A percentile compares a stretch with the other conserved stretches of the same genome.
These are phyloP conservation scores for Berghia stephanieae DNA, from an alignment of 1,140 invertebrate genomes.

Conservation along the genomic window DNA sequence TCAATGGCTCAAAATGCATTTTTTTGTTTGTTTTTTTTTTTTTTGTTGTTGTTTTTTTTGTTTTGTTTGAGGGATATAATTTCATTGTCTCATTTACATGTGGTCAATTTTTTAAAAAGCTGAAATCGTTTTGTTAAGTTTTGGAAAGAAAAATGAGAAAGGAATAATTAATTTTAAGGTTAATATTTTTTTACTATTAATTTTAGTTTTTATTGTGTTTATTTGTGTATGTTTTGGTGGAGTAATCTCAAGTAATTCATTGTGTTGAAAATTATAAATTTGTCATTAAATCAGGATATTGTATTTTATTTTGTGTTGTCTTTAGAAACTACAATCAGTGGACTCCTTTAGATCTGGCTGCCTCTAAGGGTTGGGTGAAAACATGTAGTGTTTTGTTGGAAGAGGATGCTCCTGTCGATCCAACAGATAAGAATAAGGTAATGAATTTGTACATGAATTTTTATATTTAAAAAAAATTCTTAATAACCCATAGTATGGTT, in stretches of 20 bases:
- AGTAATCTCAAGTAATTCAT: no score
- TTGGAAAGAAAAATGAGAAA: background rate
- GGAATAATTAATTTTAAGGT: no score
- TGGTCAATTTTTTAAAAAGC: background rate
- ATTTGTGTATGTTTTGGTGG: no score
- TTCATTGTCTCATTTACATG: background rate
- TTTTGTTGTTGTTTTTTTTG: no score
- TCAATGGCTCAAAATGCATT: background rate
- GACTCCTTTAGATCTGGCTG: constrained; percentile 70
- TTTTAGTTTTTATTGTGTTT: no score
- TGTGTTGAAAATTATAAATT: no score
- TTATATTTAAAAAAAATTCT: background rate
- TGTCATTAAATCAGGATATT: no score
- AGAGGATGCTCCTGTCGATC: constrained; percentile 65
- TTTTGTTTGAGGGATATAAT: background rate
- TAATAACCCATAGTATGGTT: background rate
- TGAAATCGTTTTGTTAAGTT: background rate
- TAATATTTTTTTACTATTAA: no score
- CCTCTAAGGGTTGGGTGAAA: constrained; percentile 66
- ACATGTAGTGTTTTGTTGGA: constrained; percentile 66
- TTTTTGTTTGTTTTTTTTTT: background rate
- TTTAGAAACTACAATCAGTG: constrained; percentile 67
- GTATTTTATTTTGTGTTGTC: no score
- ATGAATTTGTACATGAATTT: background rate
- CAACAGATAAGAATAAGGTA: constrained; percentile 68